A percentile compares a stretch with the other conserved stretches of the same genome.
Evolutionary conservation across 1,140 invertebrate genomes (phyloP).

Genomic region (Euura saliciscinereae): DNA sequence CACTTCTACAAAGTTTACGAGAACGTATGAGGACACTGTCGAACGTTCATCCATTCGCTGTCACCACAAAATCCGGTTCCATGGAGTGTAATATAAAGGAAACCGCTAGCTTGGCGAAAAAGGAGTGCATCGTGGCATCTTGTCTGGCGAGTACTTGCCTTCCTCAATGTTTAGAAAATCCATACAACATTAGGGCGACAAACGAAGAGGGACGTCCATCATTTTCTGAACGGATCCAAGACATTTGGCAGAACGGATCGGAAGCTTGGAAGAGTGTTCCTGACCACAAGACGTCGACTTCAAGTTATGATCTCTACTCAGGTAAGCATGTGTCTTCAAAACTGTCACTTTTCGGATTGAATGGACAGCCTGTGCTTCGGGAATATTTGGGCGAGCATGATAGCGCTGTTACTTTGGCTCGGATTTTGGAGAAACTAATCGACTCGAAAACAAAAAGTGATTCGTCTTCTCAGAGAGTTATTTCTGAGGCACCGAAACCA

Average conservation of each 20-base stretch:
- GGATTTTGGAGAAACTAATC: conserved; percentile 9
- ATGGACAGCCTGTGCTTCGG: background rate
- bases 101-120: background rate
- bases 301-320: background rate
- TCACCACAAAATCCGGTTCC: background rate
- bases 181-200: background rate
- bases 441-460: background rate
- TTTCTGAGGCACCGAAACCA: background rate
- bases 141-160: background rate
- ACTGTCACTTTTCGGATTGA: background rate
- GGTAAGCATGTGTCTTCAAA: background rate
- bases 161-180: background rate
- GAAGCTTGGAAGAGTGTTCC: background rate
- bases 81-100: too few relatives aligned
- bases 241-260: conserved; percentile 19
- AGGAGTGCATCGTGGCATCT: background rate
- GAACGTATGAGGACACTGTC: conserved; percentile 11
- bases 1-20: conserved; percentile 14
- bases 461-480: background rate
- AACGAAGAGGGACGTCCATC: conserved; percentile 11
- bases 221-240: conserved; percentile 23
- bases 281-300: background rate
- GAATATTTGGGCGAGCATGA: background rate
- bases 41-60: background rate
- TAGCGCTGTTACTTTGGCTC: conserved; percentile 10